These are phyloP conservation scores for Tragelaphus strepsiceros DNA, from an alignment of 2,113 vertebrate species.

Conservation along the genomic window DNA sequence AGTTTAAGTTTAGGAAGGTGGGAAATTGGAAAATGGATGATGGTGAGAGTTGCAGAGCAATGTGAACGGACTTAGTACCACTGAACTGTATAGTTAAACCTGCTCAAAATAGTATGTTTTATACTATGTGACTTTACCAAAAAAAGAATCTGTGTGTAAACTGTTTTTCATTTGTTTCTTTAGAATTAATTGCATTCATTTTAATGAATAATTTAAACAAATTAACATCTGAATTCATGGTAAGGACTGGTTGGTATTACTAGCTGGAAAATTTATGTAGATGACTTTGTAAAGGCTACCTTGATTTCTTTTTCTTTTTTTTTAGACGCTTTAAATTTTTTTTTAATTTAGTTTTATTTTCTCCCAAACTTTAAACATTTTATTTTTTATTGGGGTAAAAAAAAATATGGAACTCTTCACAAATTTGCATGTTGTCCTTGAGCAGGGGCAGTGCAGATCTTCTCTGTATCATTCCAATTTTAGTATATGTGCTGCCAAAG, in stretches of 20 bases:
- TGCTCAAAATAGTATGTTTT: background rate
- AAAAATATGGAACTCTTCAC: background rate
- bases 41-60: background rate
- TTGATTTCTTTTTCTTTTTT: background rate
- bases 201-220: background rate
- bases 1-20: background rate
- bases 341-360: background rate
- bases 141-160: background rate
- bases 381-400: background rate
- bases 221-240: background rate
- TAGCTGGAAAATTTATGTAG: background rate
- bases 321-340: fast-evolving
- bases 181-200: background rate
- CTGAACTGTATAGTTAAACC: background rate
- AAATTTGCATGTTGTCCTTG: background rate
- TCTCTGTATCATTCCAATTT: background rate
- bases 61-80: background rate
- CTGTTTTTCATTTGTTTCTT: background rate
- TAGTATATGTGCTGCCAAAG: background rate
- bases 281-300: background rate
- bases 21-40: background rate
- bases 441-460: background rate
- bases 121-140: background rate
- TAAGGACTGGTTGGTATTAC: background rate
- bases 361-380: background rate